Evolutionary conservation across 2,113 vertebrate genomes (phyloP), one percentile per base, ranked within the genome.

Genomic region (Passer montanus): DNA sequence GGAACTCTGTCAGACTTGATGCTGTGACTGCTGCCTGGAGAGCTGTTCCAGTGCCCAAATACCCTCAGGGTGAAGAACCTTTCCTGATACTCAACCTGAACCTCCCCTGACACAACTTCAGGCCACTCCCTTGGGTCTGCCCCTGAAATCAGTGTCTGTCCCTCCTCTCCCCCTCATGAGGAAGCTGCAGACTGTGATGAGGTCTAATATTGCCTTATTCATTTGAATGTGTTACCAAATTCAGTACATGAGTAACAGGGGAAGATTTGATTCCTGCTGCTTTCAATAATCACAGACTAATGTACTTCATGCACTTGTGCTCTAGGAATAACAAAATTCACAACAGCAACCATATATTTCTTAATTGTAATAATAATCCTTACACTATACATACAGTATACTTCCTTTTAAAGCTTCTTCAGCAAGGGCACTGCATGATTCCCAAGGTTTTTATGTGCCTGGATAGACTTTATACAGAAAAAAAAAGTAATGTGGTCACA

Each of bases 1-100:
- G 17, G 28, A 53, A 0, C 46, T 67, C 62, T 46, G 16, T 1
- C 53, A 53, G 39, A 4, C 9, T 41, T n/a, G 7, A 28, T 26
- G n/a, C 53, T 53, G 28, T n/a, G 39, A 30, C 9, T 11, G 4
- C 9, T 68, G 4, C 46, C 28, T 17, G 19, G 9, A 16, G 44
- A 44, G 19, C 28, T 75, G 11, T 5, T 18, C 31, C 41, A 75
- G 41, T 5, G 70, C 39, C 44, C 39, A 55, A 0, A 1, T 30
- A 75, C 30, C 19, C 53, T 41, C n/a, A 9, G 53, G 20, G 13
- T 4, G 16, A 41, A 5, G 8, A 69, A 11, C 17, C 6, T 9
- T 31, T 4, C 7, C n/a, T 43, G 0, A 27, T 4, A 31, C 3
- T 21, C n/a, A 22, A 2, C 9, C 1, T 9, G 13, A 69, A 62